Evolutionary conservation across 92 coral and sea anemone genomes (phyloP), one percentile per base, ranked within the genome.

Genomic region (Epizoanthus scotinus): DNA sequence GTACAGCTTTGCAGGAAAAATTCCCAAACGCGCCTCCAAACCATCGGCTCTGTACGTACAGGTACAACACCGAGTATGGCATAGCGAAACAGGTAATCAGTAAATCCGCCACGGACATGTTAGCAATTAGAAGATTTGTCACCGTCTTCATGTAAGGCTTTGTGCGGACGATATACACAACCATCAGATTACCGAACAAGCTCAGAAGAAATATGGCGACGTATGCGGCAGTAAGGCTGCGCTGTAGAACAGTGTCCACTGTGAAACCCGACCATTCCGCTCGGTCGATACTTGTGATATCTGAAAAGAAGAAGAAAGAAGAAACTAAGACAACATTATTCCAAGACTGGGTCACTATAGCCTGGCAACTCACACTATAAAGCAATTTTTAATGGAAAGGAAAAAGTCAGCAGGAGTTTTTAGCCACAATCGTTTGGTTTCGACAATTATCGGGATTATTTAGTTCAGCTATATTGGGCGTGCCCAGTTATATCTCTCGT

Each of bases 101-200:
- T 40, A 91, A 82, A 62, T 91, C 95, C 12, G 95, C 95, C 6
- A 81, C 78, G 58, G 92, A 86, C 95, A 91, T 91, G 86, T 91
- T 91, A 56, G 92, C 92, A 31, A 91, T 91, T 24, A 91, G 86
- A 29, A 86, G 86, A 63, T 91, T 91, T 12, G 92, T 91, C 7
- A 90, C 86, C 3, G 92, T 85, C 63, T 83, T 72, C 92, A 91
- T 71, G 80, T 83, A 86, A 3, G 95, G 92, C 47, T 84, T 88
- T 14, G 86, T 73, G 13, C 71, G 24, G 57, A 91, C 92, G 34
- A 91, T 83, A 79, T 67, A 89, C n/a, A 91, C 61, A 27, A 87
- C 86, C 67, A 91, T 71, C 15, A 74, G 24, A 82, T 91, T 91
- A 21, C 92, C 95, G 27, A 63, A 80, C 77, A 91, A 66, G 5